phyloP scores from a whole-genome alignment of 2,113 vertebrate species.

The Callipepla squamata region DNA sequence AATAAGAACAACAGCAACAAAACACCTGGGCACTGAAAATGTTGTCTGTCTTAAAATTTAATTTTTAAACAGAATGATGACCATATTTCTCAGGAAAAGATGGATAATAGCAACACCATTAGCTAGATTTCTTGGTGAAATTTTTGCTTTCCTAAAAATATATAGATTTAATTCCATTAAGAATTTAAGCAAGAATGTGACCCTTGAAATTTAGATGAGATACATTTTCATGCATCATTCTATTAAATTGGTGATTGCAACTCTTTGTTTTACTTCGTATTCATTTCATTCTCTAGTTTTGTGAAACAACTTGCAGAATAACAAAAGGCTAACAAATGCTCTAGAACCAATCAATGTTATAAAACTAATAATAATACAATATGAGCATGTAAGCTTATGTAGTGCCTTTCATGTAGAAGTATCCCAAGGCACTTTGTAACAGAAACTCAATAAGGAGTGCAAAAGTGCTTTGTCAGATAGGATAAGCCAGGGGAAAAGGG shows the following conservation, averaged over 20 bases:
- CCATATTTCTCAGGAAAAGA: neutral
- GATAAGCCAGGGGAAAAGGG: constrained; percentile 64
- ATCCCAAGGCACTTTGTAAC: constrained; percentile 67
- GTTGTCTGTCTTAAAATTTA: neutral
- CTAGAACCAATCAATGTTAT: constrained; percentile 61
- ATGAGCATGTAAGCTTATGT: constrained; percentile 58
- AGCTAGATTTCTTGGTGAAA: neutral
- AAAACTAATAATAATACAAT: constrained; percentile 64
- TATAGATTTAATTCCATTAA: neutral
- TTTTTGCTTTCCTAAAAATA: neutral
- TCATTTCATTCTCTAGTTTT: constrained; percentile 18
- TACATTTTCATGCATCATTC: neutral
- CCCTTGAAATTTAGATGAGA: neutral
- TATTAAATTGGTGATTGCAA: neutral
- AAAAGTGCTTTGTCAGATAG: constrained; percentile 69
- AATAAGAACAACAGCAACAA: neutral
- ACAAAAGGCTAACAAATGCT: constrained; percentile 51
- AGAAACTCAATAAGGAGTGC: constrained; percentile 58
- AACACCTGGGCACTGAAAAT: neutral
- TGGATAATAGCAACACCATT: neutral
- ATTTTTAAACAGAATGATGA: neutral
- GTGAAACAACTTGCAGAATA: constrained; percentile 7
- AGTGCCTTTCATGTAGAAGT: constrained; percentile 58
- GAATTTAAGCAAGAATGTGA: neutral
- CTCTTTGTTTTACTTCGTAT: constrained; percentile 1